Percentiles rank a stretch among this genome's conserved stretches.
Evolutionary conservation across 2,797 vertebrate genomes (phyloP).

Genomic region (Amblyraja radiata): DNA sequence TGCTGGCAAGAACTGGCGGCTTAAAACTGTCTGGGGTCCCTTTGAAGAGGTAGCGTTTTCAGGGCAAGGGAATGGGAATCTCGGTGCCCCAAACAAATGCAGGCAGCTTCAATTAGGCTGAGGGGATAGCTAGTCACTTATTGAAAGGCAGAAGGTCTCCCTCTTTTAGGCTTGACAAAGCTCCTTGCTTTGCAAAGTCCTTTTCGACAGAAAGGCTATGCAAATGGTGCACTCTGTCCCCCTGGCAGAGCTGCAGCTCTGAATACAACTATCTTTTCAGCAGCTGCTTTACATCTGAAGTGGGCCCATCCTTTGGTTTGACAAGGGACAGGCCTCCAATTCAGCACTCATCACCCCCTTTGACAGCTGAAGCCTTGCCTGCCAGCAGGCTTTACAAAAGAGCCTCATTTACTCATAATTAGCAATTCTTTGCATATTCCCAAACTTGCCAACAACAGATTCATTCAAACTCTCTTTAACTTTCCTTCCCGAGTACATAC

Average conservation of each 20-base stretch:
- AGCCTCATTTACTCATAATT: conserved; percentile 34
- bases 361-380: conserved; percentile 37
- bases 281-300: conserved; percentile 38
- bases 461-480: conserved; percentile 38
- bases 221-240: conserved; percentile 29
- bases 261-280: conserved; percentile 38
- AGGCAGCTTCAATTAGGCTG: conserved; percentile 36
- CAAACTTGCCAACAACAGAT: conserved; percentile 38
- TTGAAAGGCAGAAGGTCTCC: conserved; percentile 28
- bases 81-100: conserved; percentile 33
- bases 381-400: conserved; percentile 34
- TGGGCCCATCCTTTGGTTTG: conserved; percentile 11
- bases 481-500: conserved; percentile 34
- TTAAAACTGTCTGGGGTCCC: background rate
- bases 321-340: conserved; percentile 33
- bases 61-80: conserved; percentile 29
- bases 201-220: conserved; percentile 24
- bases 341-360: background rate
- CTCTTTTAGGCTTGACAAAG: conserved; percentile 20
- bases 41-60: conserved; percentile 24
- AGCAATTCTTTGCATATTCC: conserved; percentile 38
- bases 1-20: conserved; percentile 28
- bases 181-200: conserved; percentile 20
- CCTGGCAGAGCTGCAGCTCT: background rate
- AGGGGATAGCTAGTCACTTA: conserved; percentile 35